phyloP scores from a whole-genome alignment of 2,888 invertebrate species.

The Zaprionus bogoriensis region DNA sequence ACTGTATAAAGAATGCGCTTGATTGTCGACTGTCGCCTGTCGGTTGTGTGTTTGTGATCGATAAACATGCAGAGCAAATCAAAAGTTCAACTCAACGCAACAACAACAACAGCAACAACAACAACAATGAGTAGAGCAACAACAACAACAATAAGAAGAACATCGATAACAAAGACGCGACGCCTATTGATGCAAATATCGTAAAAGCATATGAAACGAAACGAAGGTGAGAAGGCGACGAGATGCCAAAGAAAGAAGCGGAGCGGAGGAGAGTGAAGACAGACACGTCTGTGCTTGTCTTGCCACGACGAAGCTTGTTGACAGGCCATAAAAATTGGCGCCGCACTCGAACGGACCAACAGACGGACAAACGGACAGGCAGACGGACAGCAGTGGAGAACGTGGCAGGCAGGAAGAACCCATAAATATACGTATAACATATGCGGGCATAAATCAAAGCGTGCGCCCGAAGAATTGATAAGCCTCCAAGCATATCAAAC shows the following conservation, averaged over 20 bases:
- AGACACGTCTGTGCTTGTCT: constrained; percentile 9
- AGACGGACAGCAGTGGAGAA: neutral
- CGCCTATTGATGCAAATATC: constrained; percentile 58
- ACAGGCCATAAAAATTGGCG: constrained; percentile 71
- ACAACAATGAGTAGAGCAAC: constrained; percentile 26
- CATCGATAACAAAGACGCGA: constrained; percentile 30
- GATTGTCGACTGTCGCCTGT: constrained; percentile 35
- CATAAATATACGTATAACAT: constrained; percentile 18
- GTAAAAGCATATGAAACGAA: constrained; percentile 14
- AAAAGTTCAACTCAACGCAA: constrained; percentile 34
- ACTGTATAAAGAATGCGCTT: constrained; percentile 29
- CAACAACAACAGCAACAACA: constrained; percentile 29
- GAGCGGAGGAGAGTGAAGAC: neutral
- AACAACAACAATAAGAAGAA: constrained; percentile 8
- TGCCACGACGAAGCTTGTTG: constrained; percentile 26
- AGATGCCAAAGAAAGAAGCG: neutral
- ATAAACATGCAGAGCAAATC: constrained; percentile 66
- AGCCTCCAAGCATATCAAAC: constrained; percentile 27
- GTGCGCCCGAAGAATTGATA: constrained; percentile 25
- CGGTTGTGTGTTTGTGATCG: constrained; percentile 47
- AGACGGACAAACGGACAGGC: neutral
- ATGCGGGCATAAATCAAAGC: constrained; percentile 39
- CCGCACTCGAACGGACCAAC: constrained; percentile 24
- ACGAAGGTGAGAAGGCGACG: neutral
- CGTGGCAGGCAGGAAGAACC: constrained; percentile 9